phyloP scores from a whole-genome alignment of 2,888 invertebrate species.

The Cheiracanthium punctorium region DNA sequence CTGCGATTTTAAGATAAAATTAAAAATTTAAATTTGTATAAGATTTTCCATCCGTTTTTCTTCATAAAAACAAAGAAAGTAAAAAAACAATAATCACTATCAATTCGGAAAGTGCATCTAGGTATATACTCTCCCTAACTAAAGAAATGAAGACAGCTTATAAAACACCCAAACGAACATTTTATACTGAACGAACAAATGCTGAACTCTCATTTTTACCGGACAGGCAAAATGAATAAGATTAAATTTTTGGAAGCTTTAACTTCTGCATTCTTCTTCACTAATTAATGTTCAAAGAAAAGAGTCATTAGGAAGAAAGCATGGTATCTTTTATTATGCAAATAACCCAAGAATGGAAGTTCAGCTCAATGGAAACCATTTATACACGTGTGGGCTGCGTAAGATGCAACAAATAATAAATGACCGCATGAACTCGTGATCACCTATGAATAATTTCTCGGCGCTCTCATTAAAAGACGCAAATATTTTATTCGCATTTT shows the following conservation, averaged over 20 bases:
- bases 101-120: too few species aligned
- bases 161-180: too few species aligned
- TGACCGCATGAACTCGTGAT: not conserved
- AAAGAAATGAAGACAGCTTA: too few species aligned
- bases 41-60: too few species aligned
- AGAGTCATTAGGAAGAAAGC: not conserved
- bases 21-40: too few species aligned
- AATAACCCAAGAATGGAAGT: not conserved
- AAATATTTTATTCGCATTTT: too few species aligned
- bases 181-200: too few species aligned
- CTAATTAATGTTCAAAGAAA: not conserved
- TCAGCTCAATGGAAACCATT: not conserved
- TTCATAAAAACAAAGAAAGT: too few species aligned
- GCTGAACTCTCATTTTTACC: not conserved
- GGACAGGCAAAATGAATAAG: not conserved
- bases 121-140: too few species aligned
- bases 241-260: not conserved
- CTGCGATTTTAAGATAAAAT: too few species aligned
- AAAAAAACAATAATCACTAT: too few species aligned
- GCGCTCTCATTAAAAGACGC: too few species aligned
- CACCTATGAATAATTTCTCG: not conserved
- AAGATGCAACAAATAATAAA: not conserved
- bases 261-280: not conserved
- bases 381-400: not conserved
- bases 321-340: not conserved